These are phyloP conservation scores for Liasis olivaceus DNA, from an alignment of 2,797 vertebrate genomes.

Conservation along the genomic window DNA sequence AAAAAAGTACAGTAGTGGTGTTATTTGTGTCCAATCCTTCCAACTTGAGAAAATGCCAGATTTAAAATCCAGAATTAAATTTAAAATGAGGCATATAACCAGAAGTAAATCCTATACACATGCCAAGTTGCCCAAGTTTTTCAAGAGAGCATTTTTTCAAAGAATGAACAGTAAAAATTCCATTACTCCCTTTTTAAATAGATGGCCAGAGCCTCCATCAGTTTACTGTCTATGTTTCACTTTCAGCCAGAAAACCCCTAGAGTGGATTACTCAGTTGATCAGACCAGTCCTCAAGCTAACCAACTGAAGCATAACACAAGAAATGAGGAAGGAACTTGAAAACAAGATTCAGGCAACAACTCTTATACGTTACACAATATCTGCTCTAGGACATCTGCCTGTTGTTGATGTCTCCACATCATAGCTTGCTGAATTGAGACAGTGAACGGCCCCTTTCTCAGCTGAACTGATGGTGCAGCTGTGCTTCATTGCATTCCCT, in stretches of 20 bases:
- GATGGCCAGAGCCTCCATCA: not conserved
- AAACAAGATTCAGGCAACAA: too few species aligned
- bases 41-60: not conserved
- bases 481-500: too few species aligned
- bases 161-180: not conserved
- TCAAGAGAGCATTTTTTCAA: not conserved
- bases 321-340: too few species aligned
- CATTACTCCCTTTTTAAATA: not conserved
- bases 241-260: not conserved
- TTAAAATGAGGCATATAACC: not conserved
- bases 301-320: too few species aligned
- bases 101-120: not conserved
- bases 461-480: too few species aligned
- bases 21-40: not conserved
- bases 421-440: too few species aligned
- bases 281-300: too few species aligned
- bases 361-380: too few species aligned
- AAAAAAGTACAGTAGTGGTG: not conserved
- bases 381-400: too few species aligned
- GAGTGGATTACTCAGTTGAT: too few species aligned
- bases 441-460: too few species aligned
- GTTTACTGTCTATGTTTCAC: not conserved
- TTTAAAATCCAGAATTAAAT: not conserved
- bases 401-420: too few species aligned
- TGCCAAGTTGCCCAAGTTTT: not conserved